Evolutionary conservation across 2,888 invertebrate species (phyloP).

Genomic region (Epiblema foenella): DNA sequence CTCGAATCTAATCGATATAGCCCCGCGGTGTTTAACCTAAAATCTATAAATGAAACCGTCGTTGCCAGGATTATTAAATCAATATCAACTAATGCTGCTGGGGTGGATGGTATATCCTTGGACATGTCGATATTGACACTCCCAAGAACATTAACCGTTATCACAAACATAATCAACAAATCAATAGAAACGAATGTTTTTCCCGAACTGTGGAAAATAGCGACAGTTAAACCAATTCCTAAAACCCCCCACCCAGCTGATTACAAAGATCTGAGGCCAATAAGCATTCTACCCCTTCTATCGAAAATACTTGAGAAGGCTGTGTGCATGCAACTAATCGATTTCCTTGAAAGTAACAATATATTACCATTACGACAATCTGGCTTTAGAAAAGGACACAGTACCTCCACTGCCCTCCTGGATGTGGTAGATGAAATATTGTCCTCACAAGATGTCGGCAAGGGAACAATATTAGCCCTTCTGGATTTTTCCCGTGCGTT

Average conservation of each 20-base stretch:
- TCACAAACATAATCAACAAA: background rate
- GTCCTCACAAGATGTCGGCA: too few relatives aligned
- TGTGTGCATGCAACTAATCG: too few relatives aligned
- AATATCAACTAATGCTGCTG: too few relatives aligned
- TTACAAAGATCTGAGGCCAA: background rate
- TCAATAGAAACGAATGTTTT: slow-evolving; percentile 1
- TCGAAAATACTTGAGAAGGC: slow-evolving; percentile 5
- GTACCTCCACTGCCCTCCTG: too few relatives aligned
- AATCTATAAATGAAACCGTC: background rate
- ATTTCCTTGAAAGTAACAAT: too few relatives aligned
- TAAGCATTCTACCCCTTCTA: slow-evolving; percentile 7
- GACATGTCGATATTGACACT: too few relatives aligned
- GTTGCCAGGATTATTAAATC: background rate
- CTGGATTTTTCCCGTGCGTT: too few relatives aligned
- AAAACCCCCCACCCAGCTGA: background rate
- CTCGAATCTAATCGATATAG: background rate
- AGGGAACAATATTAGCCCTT: too few relatives aligned
- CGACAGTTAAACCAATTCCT: slow-evolving; percentile 3
- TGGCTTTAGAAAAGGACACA: too few relatives aligned
- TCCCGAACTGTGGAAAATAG: background rate
- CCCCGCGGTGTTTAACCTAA: background rate
- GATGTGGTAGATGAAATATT: too few relatives aligned
- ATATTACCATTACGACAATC: too few relatives aligned
- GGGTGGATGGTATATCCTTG: too few relatives aligned
- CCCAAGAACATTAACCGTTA: background rate